phyloP scores from a whole-genome alignment of 2,113 vertebrate species.

The Anarhynchus alexandrinus region DNA sequence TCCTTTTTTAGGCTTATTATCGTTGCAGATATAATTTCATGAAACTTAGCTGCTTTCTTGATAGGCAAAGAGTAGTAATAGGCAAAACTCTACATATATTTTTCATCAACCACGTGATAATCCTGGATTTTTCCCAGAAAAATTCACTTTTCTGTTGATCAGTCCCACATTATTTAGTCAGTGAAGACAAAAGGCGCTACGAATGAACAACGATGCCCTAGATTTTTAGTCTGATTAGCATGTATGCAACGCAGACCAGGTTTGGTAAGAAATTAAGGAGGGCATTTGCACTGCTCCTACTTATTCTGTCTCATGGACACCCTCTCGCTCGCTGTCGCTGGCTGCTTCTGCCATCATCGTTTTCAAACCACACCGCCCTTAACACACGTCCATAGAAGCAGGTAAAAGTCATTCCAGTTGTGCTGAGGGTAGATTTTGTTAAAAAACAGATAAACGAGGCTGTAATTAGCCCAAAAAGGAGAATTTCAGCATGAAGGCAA shows the following conservation, averaged over 20 bases:
- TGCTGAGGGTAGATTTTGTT: neutral
- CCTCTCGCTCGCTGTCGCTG: neutral
- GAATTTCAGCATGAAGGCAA: neutral
- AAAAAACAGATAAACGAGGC: neutral
- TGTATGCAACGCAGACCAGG: neutral
- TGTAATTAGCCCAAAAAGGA: neutral
- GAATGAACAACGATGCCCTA: accelerated
- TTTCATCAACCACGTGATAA: neutral
- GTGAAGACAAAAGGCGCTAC: neutral
- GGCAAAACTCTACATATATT: neutral
- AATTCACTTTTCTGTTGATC: neutral
- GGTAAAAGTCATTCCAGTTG: neutral
- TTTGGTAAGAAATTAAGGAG: too few relatives aligned
- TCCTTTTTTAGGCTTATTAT: neutral
- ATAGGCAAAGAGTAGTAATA: neutral
- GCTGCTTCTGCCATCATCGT: neutral
- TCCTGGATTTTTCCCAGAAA: accelerated
- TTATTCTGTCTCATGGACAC: accelerated
- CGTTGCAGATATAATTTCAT: neutral
- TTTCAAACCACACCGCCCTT: neutral
- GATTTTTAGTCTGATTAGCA: neutral
- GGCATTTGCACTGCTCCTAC: neutral
- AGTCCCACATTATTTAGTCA: neutral
- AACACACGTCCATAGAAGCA: accelerated
- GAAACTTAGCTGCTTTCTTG: neutral